These are phyloP conservation scores for Anseranas semipalmata DNA, from an alignment of 2,113 vertebrate species.

Conservation along the genomic window DNA sequence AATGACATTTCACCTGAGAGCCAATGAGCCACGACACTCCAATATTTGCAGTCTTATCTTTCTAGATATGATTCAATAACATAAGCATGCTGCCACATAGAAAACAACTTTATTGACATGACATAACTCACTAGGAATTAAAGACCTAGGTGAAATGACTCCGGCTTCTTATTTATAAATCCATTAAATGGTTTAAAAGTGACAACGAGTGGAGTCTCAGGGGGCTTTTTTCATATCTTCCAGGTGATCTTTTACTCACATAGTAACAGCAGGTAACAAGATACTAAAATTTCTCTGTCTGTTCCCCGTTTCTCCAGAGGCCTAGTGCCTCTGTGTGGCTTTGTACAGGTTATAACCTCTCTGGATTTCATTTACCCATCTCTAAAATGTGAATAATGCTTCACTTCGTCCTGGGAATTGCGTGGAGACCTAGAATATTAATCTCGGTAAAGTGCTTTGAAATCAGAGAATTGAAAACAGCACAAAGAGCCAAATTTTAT, in stretches of 20 bases:
- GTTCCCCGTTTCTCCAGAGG: background rate
- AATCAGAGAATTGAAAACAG: conserved; percentile 45
- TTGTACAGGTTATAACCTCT: conserved; percentile 47
- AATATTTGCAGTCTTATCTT: background rate
- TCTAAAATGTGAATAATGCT: conserved; percentile 51
- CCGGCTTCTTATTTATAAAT: conserved; percentile 31
- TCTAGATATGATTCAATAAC: background rate
- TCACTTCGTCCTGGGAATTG: conserved; percentile 36
- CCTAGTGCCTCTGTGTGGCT: conserved; percentile 19
- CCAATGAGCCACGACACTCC: background rate
- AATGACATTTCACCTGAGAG: background rate
- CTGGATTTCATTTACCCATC: conserved; percentile 55
- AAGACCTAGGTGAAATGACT: conserved; percentile 37
- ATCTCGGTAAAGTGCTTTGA: conserved; percentile 44
- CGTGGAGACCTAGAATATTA: conserved; percentile 51
- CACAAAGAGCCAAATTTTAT: conserved; percentile 27
- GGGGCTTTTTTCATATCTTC: background rate
- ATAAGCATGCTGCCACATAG: background rate
- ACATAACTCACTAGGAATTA: conserved; percentile 27
- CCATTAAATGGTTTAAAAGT: conserved; percentile 57
- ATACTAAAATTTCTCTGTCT: conserved; percentile 11
- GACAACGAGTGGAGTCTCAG: background rate
- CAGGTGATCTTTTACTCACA: conserved; percentile 38
- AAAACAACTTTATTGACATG: background rate
- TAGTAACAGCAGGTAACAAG: conserved; percentile 51